phyloP scores from a whole-genome alignment of 1,140 invertebrate species.

The Drosophila chauvacae region DNA sequence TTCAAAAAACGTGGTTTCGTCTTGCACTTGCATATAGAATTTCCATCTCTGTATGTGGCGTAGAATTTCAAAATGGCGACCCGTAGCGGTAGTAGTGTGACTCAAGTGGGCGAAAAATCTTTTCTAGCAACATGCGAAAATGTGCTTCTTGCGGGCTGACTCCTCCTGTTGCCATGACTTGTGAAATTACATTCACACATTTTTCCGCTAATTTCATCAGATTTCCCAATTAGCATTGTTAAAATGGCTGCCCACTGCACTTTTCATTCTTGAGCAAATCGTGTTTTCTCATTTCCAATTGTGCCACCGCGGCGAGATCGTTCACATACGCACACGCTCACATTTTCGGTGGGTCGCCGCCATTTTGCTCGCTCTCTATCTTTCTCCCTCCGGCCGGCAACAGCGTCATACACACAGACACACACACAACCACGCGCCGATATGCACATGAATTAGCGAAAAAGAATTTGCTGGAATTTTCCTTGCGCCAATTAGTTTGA shows the following conservation, averaged over 20 bases:
- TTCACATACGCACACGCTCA: constrained; percentile 33
- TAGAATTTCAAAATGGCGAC: constrained; percentile 73
- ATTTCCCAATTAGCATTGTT: constrained; percentile 10
- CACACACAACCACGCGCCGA: constrained; percentile 16
- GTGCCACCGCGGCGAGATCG: constrained; percentile 55
- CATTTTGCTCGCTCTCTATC: constrained; percentile 60
- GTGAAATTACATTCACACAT: constrained; percentile 31
- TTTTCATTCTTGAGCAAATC: constrained; percentile 41
- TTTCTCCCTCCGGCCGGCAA: constrained; percentile 64
- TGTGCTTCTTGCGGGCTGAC: constrained; percentile 1
- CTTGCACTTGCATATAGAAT: constrained; percentile 44
- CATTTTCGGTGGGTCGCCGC: constrained; percentile 25
- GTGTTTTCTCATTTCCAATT: constrained; percentile 25
- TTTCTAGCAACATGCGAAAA: constrained; percentile 39
- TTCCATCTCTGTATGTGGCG: constrained; percentile 41
- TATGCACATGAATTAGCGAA: constrained; percentile 44
- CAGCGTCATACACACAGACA: constrained; percentile 53
- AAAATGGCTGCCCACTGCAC: constrained; percentile 49
- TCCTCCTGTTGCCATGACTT: constrained; percentile 20
- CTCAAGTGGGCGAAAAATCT: constrained; percentile 35
- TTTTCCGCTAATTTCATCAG: constrained; percentile 4
- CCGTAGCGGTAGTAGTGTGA: constrained; percentile 49
- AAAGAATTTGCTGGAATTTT: constrained; percentile 73
- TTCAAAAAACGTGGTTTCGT: constrained; percentile 47
- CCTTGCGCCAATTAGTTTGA: constrained; percentile 43